Evolutionary conservation across 2,113 vertebrate species (phyloP).

Genomic region (Raja brachyura): DNA sequence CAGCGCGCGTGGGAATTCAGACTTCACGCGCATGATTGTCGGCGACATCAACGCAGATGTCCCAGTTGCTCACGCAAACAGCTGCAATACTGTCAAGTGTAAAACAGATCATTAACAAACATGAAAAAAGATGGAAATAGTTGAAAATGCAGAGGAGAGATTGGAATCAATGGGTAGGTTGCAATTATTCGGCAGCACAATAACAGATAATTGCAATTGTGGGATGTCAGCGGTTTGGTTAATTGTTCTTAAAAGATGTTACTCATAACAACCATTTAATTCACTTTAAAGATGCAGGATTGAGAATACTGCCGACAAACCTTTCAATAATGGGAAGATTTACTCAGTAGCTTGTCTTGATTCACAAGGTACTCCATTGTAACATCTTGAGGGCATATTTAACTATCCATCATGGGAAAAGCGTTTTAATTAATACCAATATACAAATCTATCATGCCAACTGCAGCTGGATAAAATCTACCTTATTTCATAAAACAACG

Average conservation of each 20-base stretch:
- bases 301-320: neutral
- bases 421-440: neutral
- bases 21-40: constrained; percentile 33
- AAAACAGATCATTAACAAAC: constrained; percentile 32
- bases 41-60: constrained; percentile 16
- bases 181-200: constrained; percentile 28
- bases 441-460: neutral
- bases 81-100: constrained; percentile 28
- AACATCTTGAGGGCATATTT: neutral
- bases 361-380: neutral
- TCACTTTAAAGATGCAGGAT: constrained; percentile 14
- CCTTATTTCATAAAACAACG: neutral
- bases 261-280: neutral
- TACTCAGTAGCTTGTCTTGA: neutral
- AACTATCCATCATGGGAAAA: neutral
- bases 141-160: constrained; percentile 12
- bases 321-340: neutral
- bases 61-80: constrained; percentile 6
- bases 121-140: constrained; percentile 30
- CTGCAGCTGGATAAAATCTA: neutral
- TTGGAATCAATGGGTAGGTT: constrained; percentile 22
- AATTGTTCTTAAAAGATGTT: constrained; percentile 12
- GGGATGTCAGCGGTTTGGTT: neutral
- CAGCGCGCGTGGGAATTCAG: constrained; percentile 34
- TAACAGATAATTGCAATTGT: constrained; percentile 24